These are phyloP conservation scores for Myotis pilosus DNA, from an alignment of 2,797 vertebrate species.

Conservation along the genomic window DNA sequence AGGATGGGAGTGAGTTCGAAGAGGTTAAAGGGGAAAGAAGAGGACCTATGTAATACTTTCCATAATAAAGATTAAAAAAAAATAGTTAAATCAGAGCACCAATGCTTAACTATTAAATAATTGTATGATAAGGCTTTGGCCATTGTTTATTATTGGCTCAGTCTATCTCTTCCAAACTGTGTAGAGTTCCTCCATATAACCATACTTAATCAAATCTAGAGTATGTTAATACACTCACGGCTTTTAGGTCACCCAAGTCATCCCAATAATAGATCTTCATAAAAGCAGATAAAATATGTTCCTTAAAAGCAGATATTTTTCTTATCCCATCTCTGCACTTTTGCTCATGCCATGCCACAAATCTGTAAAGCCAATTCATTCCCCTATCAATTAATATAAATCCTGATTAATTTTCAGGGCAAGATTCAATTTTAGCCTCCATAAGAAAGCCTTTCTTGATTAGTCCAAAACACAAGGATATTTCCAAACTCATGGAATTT, in stretches of 20 bases:
- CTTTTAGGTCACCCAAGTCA: not conserved
- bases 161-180: not conserved
- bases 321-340: constrained; percentile 8
- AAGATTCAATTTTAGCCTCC: constrained; percentile 21
- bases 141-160: not conserved
- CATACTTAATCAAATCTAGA: not conserved
- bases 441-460: constrained; percentile 12
- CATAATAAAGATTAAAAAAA: no score
- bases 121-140: not conserved
- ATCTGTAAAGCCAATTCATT: constrained; percentile 41
- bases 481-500: constrained; percentile 31
- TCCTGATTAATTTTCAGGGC: constrained; percentile 13
- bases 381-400: not conserved
- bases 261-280: not conserved
- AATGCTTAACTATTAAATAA: not conserved
- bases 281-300: not conserved
- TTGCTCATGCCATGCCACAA: constrained; percentile 22
- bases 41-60: no score
- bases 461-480: not conserved
- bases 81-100: not conserved
- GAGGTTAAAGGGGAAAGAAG: no score
- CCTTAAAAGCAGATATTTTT: not conserved
- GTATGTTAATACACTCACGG: constrained; percentile 15
- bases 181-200: not conserved
- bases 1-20: no score